A percentile compares a stretch with the other conserved stretches of the same genome.
Evolutionary conservation across 2,888 invertebrate genomes (phyloP).

Genomic region (Lochmaea crataegi): DNA sequence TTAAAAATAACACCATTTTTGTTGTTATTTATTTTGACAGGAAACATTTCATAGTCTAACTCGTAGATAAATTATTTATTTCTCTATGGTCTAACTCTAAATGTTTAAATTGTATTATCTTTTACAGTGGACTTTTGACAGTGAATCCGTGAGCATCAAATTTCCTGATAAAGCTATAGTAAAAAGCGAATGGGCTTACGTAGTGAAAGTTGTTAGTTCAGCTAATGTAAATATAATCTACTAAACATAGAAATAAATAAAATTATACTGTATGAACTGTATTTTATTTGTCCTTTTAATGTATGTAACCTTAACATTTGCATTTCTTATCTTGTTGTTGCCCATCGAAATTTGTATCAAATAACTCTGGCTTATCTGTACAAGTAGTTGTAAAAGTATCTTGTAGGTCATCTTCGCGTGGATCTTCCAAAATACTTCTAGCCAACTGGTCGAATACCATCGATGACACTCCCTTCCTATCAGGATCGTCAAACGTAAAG

Average conservation of each 20-base stretch:
- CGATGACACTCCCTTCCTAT: neutral
- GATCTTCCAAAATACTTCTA: slow-evolving; percentile 1
- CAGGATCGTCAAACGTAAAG: slow-evolving; percentile 8
- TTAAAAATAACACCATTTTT: too few species aligned
- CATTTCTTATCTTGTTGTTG: neutral
- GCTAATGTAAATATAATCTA: neutral
- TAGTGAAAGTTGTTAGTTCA: slow-evolving; percentile 58
- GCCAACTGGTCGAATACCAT: slow-evolving; percentile 2
- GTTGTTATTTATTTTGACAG: slow-evolving; percentile 27
- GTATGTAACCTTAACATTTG: neutral
- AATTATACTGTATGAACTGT: neutral
- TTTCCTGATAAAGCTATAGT: slow-evolving; percentile 65
- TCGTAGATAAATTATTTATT: too few species aligned
- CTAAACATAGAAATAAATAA: neutral
- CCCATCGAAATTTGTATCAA: neutral
- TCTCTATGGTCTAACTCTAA: too few species aligned
- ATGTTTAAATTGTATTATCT: slow-evolving; percentile 8
- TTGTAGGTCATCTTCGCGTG: neutral
- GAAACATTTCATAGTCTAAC: slow-evolving; percentile 24
- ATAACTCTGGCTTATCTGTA: neutral
- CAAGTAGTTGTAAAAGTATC: neutral
- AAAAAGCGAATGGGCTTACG: slow-evolving; percentile 66
- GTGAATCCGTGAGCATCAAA: slow-evolving; percentile 52
- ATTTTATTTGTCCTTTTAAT: neutral
- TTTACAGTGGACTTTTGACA: slow-evolving; percentile 41